Evolutionary conservation across 2,888 invertebrate genomes (phyloP), one percentile per base, ranked within the genome.

Genomic region (Spisula solida): DNA sequence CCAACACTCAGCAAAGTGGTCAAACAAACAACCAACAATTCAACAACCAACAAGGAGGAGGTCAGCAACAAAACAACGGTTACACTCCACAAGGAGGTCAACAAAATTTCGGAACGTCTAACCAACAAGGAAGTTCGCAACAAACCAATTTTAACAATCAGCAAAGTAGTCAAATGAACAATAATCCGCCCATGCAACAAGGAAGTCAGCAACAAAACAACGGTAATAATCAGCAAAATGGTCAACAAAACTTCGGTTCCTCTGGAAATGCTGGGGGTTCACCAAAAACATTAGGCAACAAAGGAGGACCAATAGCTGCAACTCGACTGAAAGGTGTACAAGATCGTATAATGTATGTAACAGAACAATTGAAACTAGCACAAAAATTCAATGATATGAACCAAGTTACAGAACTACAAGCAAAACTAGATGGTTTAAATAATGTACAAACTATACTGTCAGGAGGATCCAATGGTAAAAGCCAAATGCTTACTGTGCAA

Each of bases 301-400:
- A 80, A 47, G 31, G 41, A n/a, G 84, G 80, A 16, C 81, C 70
- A n/a, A 55, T 86, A 51, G 85, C 88, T 14, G 88, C 29, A 6
- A 60, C 81, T 41, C 47, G 85, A 80, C 75, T 88, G 1, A 83
- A 70, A 55, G 31, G 81, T 66, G 80, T 88, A n/a, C 18, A 83
- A 66, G 55, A 41, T 4, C 60, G 81, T 20, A 83, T 88, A 25
- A 8, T 31, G 16, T 41, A 51, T n/a, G 56, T 82, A 10, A 82
- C 82, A 41, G 47, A 81, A 47, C 82, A 87, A 25, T 48, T 87
- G 34, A 29, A 34, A 25, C 75, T 55, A 29, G 87, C 87, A 55
- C 55, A 48, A 55, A 48, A 75, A 78, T 55, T 25, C 18, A 81
- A 81, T 25, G 82, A 70, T 29, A 56, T 78, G 55, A 55, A 31